These are phyloP conservation scores for Epinephelus awoara DNA, from an alignment of 2,797 vertebrate species.

Conservation along the genomic window DNA sequence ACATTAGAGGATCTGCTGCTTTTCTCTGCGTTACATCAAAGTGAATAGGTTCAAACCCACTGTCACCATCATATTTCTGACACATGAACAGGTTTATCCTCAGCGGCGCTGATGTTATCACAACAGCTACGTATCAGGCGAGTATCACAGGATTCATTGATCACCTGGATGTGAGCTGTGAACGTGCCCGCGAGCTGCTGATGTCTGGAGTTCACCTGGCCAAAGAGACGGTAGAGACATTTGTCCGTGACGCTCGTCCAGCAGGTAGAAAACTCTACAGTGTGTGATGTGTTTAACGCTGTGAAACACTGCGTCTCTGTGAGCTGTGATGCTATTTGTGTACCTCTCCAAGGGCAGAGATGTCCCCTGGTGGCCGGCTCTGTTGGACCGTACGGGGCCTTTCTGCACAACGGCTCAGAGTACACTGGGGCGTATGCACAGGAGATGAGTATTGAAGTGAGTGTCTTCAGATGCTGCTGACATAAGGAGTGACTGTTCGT, in stretches of 20 bases:
- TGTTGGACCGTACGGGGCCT: conserved; percentile 87
- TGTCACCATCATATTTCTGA: background rate
- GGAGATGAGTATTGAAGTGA: conserved; percentile 85
- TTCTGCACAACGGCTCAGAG: conserved; percentile 86
- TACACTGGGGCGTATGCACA: conserved; percentile 86
- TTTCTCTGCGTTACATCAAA: background rate
- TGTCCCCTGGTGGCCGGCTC: conserved; percentile 86
- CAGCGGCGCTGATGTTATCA: conserved; percentile 87
- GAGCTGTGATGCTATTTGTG: background rate
- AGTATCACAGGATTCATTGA: conserved; percentile 84
- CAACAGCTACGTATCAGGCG: conserved; percentile 89
- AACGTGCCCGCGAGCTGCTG: conserved; percentile 80
- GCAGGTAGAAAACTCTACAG: conserved; percentile 64
- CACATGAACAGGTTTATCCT: conserved; percentile 82
- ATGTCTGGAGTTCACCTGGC: conserved; percentile 85
- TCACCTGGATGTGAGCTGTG: conserved; percentile 78
- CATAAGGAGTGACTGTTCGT: background rate
- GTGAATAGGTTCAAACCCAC: too few relatives aligned
- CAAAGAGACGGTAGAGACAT: conserved; percentile 77
- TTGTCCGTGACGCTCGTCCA: conserved; percentile 51
- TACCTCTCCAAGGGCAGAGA: conserved; percentile 63
- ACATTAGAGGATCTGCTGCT: background rate
- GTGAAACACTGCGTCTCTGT: background rate
- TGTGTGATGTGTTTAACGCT: background rate
- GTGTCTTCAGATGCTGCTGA: background rate